A percentile compares a stretch with the other conserved stretches of the same genome.
These are phyloP conservation scores for Columba janthina DNA, from an alignment of 2,113 vertebrate genomes.

Conservation along the genomic window DNA sequence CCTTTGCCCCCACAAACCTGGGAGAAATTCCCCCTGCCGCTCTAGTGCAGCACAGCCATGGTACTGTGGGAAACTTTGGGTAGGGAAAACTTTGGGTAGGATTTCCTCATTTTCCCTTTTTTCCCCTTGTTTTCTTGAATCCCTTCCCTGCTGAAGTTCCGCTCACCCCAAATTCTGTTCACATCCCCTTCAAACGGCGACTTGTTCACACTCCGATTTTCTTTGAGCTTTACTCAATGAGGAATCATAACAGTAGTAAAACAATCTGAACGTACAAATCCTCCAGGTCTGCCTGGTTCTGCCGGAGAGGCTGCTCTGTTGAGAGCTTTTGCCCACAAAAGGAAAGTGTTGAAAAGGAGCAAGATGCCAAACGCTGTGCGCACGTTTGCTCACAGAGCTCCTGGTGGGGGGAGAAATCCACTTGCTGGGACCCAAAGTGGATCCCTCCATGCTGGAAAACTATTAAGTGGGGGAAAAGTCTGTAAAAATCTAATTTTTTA, in stretches of 20 bases:
- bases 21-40: neutral
- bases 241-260: neutral
- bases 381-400: neutral
- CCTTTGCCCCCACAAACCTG: neutral
- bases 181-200: fast-evolving
- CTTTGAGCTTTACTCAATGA: neutral
- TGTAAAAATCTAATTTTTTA: neutral
- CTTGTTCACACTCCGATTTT: neutral
- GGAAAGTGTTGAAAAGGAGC: constrained; percentile 50
- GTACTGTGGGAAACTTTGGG: neutral
- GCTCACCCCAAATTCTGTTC: neutral
- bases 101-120: neutral
- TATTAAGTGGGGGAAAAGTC: neutral
- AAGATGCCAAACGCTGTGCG: neutral
- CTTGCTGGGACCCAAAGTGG: neutral
- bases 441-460: neutral
- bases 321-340: constrained; percentile 63
- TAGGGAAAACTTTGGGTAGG: neutral
- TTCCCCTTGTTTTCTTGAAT: fast-evolving
- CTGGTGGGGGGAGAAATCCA: neutral
- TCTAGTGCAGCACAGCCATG: fast-evolving
- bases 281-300: constrained; percentile 23
- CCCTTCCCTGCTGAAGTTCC: neutral
- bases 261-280: neutral
- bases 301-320: neutral